Evolutionary conservation across 30 jellyfish, hydroid and myxozoan genomes (phyloP), one percentile per base, ranked within the genome.

Genomic region (Phacellophora camtschatica): DNA sequence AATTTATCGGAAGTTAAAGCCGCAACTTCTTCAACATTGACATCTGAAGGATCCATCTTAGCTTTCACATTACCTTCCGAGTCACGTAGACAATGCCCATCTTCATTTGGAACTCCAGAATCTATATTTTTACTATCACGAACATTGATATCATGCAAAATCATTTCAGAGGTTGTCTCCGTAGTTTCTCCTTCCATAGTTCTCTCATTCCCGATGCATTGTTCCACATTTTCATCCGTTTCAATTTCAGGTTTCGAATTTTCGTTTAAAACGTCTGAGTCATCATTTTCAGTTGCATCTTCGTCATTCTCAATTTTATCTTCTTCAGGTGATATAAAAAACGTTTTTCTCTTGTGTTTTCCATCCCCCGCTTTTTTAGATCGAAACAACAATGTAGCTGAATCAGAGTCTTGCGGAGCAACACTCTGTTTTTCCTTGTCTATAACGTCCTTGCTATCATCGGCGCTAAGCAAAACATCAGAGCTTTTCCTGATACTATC

Each of bases 401-500:
- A 55, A 9, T 12, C 64, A 19, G 85, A 64, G 30, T 77, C 87
- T 28, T 42, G 85, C 1, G 70, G 79, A 8, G 13, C 68, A 29
- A 22, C 73, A 18, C 10, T 15, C 2, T 30, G 62, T 19, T 71
- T 31, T 12, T 45, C 45, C 5, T 27, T 83, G 2, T 15, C 16
- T 9, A 1, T n/a, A 39, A 20, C 36, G 24, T 59, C 66, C 20
- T 62, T 39, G 15, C 80, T 25, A 34, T 88, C 87, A 41, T 55
- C 85, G 25, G 71, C 54, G 46, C 84, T 62, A 10, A 81, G 29
- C 4, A 84, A 78, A 31, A 30, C 81, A 22, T 32, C 35, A 5
- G 79, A 95, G 12, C 63, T 81, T 29, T 79, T 53, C 31, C 82
- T 59, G 41, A 84, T 67, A 43, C 50, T 80, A 43, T 63, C 79